These are phyloP conservation scores for Zeuzera pyrina DNA, from an alignment of 2,888 invertebrate genomes.

Conservation along the genomic window DNA sequence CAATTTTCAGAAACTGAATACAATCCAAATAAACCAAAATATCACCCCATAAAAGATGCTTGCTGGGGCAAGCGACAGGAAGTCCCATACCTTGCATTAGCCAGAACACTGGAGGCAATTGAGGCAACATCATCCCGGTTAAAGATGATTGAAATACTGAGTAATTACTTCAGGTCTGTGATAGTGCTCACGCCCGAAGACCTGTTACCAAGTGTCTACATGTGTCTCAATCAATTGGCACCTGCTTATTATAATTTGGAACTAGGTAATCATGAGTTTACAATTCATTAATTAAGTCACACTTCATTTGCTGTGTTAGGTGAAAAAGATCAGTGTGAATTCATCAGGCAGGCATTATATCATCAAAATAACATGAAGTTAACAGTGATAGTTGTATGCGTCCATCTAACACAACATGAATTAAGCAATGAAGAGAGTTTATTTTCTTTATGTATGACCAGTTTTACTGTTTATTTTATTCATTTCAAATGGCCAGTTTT, in stretches of 20 bases:
- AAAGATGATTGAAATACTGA: constrained; percentile 91
- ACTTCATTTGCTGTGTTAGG: too few relatives aligned
- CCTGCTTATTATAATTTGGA: constrained; percentile 88
- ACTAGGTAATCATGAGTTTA: constrained; percentile 78
- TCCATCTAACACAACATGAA: too few relatives aligned
- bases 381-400: too few relatives aligned
- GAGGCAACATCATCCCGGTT: constrained; percentile 89
- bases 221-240: constrained; percentile 96
- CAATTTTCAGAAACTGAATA: constrained; percentile 59
- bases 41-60: constrained; percentile 88
- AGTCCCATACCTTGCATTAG: constrained; percentile 94
- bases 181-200: constrained; percentile 92
- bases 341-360: too few relatives aligned
- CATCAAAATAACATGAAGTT: too few relatives aligned
- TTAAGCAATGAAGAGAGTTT: too few relatives aligned
- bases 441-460: too few relatives aligned
- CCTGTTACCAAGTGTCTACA: constrained; percentile 89
- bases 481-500: too few relatives aligned
- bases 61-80: constrained; percentile 83
- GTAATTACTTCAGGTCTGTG: constrained; percentile 92
- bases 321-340: too few relatives aligned
- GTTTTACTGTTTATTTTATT: too few relatives aligned
- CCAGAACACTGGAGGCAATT: constrained; percentile 91
- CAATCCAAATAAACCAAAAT: constrained; percentile 79
- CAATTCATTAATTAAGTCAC: too few relatives aligned